phyloP scores from a whole-genome alignment of 1,140 invertebrate species.

The Pissodes strobi region DNA sequence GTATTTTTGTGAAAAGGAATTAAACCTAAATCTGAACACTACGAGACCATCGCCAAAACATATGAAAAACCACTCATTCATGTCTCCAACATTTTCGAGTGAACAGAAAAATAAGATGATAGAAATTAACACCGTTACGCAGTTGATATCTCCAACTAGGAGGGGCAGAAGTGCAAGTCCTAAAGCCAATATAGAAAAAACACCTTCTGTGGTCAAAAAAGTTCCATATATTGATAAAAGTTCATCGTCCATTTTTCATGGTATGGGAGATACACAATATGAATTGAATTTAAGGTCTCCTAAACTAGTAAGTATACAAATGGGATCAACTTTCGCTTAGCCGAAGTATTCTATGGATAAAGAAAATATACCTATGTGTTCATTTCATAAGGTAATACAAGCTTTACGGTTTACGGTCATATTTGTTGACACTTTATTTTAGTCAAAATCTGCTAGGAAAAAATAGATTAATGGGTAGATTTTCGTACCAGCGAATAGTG shows the following conservation, averaged over 20 bases:
- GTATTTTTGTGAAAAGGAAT: slow-evolving; percentile 18
- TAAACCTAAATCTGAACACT: slow-evolving; percentile 1
- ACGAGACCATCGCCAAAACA: not conserved
- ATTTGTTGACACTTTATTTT: too few species aligned
- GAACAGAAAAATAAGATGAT: slow-evolving; percentile 47
- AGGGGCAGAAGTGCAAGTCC: slow-evolving; percentile 44
- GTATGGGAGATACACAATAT: not conserved
- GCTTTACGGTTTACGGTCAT: too few species aligned
- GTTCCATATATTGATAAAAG: slow-evolving; percentile 36
- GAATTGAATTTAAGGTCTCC: slow-evolving; percentile 8
- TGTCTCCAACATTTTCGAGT: slow-evolving; percentile 49
- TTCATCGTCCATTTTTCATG: slow-evolving; percentile 27
- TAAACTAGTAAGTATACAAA: slow-evolving; percentile 14
- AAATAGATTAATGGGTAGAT: too few species aligned
- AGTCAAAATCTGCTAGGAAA: too few species aligned
- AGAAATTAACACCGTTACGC: slow-evolving; percentile 39
- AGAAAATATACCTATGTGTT: too few species aligned
- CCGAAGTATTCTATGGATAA: too few species aligned
- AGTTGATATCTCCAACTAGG: slow-evolving; percentile 42
- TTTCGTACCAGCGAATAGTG: too few species aligned
- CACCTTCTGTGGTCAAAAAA: slow-evolving; percentile 10
- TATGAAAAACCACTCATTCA: slow-evolving; percentile 38
- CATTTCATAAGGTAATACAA: too few species aligned
- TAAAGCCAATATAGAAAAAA: slow-evolving; percentile 14
- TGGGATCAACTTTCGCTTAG: too few species aligned